Evolutionary conservation across 1,140 invertebrate genomes (phyloP), one percentile per base, ranked within the genome.

Genomic region (Hestina assimilis): DNA sequence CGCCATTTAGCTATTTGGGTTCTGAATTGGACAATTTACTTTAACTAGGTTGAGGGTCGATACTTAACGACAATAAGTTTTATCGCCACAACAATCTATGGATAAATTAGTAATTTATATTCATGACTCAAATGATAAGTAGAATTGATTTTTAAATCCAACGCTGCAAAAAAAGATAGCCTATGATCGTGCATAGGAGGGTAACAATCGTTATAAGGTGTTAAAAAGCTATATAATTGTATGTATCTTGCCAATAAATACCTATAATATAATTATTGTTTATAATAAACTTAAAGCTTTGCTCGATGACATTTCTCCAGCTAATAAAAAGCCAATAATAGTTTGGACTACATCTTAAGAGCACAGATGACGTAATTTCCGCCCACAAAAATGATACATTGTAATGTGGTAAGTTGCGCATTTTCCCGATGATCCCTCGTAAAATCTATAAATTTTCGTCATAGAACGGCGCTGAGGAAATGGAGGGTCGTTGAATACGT

Each of bases 381-480:
- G 72, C 68, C 63, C 69, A 74, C 71, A 70, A 72, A 80, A 79
- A 83, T 85, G 77, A 85, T 81, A 85, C 79, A 85, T 85, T 59
- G 74, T 73, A 72, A 77, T 79, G 75, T 72, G 74, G 75, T 76
- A 81, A 73, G 71, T 75, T 66, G 74, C 70, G 72, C 74, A 69
- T 76, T 70, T 79, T 78, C 54, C 59, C 74, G 73, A 83, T 86
- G 75, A 86, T 88, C 80, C 83, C 81, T 83, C 74, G 79, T 85
- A 83, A 84, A 83, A 82, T 80, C 79, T 81, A 86, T 86, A 84
- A 87, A 83, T 86, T 86, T 70, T 75, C 63, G 64, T 57, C 54
- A 79, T 69, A 70, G 69, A 74, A 66, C 47, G 57, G 35, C 63
- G 58, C 50, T 55, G 67, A 72, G 80, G 76, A 84, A 84, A 75